Percentiles rank a stretch among this genome's conserved stretches.
These are phyloP conservation scores for Engystomops pustulosus DNA, from an alignment of 2,113 vertebrate species.

Conservation along the genomic window DNA sequence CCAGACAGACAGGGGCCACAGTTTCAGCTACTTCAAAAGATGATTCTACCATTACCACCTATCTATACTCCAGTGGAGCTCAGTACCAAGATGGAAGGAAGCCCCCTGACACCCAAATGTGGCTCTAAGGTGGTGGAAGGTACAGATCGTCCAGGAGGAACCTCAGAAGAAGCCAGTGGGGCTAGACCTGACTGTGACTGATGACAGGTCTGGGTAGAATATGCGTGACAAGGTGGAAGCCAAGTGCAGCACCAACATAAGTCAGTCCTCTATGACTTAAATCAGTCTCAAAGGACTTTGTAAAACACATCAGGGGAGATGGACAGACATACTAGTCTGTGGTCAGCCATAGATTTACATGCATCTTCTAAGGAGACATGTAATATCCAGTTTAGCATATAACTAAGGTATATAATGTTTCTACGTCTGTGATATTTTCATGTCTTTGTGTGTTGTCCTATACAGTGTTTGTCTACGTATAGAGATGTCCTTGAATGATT, in stretches of 20 bases:
- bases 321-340: background rate
- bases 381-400: background rate
- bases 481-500: background rate
- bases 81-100: background rate
- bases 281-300: background rate
- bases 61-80: background rate
- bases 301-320: background rate
- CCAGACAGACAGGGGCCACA: background rate
- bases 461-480: background rate
- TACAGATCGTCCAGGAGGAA: background rate
- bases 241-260: background rate
- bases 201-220: background rate
- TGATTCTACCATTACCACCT: background rate
- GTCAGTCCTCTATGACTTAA: background rate
- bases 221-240: background rate
- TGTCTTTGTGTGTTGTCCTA: background rate
- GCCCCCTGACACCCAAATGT: background rate
- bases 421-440: background rate
- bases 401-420: background rate
- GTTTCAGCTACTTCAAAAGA: background rate
- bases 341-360: constrained; percentile 27
- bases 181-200: constrained; percentile 28
- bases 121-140: background rate
- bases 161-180: constrained; percentile 40
- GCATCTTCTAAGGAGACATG: constrained; percentile 8